A percentile compares a stretch with the other conserved stretches of the same genome.
These are phyloP conservation scores for Neodiprion virginianus DNA, from an alignment of 1,140 invertebrate species.

Conservation along the genomic window DNA sequence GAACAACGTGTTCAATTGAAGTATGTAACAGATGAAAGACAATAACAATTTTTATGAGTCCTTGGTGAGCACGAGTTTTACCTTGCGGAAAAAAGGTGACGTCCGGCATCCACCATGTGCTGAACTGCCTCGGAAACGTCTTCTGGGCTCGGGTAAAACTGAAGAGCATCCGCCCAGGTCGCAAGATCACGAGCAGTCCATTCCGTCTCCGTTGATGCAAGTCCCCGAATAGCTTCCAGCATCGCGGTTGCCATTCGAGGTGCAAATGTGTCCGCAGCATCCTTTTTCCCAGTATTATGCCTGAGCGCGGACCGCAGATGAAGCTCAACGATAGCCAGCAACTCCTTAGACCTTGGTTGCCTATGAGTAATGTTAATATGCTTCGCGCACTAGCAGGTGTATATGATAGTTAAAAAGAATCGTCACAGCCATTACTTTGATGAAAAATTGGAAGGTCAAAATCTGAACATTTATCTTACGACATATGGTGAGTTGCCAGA, in stretches of 20 bases:
- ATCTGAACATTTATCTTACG: conserved; percentile 30
- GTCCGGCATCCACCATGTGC: conserved; percentile 46
- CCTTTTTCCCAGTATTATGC: conserved; percentile 19
- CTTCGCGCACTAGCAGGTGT: too few species aligned
- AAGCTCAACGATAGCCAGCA: conserved; percentile 44
- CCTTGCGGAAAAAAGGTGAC: conserved; percentile 45
- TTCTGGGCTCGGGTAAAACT: conserved; percentile 47
- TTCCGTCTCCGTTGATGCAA: conserved; percentile 26
- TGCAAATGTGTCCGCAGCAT: conserved; percentile 44
- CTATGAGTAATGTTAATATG: conserved; percentile 20
- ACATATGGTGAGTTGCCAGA: conserved; percentile 47
- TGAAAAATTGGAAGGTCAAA: not conserved
- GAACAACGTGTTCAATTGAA: not conserved
- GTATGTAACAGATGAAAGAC: not conserved
- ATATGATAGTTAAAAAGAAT: conserved; percentile 10
- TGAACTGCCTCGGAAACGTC: conserved; percentile 37
- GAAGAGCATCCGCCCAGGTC: conserved; percentile 46
- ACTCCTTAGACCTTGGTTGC: conserved; percentile 39
- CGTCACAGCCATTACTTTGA: too few species aligned
- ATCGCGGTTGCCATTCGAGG: conserved; percentile 40
- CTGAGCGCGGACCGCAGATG: conserved; percentile 46
- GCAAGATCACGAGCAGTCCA: conserved; percentile 49
- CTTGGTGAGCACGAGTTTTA: conserved; percentile 9
- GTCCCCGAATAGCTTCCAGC: conserved; percentile 40
- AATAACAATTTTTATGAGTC: not conserved